Evolutionary conservation across 2,113 vertebrate species (phyloP).

Genomic region (Eleginops maclovinus): DNA sequence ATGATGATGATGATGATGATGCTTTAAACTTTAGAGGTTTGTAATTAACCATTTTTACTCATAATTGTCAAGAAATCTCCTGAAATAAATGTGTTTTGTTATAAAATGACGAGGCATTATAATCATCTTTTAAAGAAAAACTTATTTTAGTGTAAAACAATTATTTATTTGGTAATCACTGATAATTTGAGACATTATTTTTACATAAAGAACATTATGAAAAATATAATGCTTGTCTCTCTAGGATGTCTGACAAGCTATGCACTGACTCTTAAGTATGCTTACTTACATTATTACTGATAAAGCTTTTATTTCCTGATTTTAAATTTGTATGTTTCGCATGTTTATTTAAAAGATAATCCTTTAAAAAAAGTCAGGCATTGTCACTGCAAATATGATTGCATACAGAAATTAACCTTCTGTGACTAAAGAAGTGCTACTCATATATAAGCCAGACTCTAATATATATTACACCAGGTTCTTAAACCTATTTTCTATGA

Average conservation of each 20-base stretch:
- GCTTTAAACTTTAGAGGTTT: neutral
- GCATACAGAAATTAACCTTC: neutral
- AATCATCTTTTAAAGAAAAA: neutral
- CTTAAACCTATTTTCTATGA: neutral
- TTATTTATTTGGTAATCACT: neutral
- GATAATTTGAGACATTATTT: neutral
- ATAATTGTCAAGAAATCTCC: neutral
- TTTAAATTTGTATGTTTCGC: no score
- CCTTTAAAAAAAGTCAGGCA: neutral
- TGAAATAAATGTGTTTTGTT: neutral
- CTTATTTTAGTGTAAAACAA: no score
- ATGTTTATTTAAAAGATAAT: no score
- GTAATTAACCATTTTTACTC: neutral
- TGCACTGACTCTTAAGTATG: no score
- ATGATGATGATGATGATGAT: neutral
- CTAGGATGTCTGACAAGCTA: no score
- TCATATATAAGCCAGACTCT: neutral
- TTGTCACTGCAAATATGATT: neutral
- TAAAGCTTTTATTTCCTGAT: no score
- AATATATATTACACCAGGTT: neutral
- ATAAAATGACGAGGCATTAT: no score
- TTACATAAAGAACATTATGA: no score
- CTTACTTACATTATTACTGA: no score
- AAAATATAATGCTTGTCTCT: no score
- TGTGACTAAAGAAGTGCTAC: neutral